phyloP scores from a whole-genome alignment of 2,797 vertebrate genomes.

The Chelon auratus region DNA sequence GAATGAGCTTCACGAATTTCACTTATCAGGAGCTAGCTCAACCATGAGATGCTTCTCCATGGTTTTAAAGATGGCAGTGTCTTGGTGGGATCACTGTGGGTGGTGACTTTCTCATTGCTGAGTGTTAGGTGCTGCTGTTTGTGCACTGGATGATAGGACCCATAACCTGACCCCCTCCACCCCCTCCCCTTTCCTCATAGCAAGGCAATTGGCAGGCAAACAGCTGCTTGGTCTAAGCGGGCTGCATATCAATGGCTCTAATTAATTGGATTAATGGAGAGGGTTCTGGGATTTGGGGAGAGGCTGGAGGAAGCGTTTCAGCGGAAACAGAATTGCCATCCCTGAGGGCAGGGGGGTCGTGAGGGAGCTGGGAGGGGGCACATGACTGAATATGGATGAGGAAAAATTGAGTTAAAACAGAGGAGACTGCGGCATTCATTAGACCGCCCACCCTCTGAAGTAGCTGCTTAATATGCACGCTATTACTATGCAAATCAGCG shows the following conservation, averaged over 20 bases:
- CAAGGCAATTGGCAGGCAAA: constrained; percentile 86
- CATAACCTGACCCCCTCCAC: constrained; percentile 42
- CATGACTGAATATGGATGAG: constrained; percentile 95
- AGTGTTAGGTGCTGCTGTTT: constrained; percentile 63
- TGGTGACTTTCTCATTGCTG: constrained; percentile 53
- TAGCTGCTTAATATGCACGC: constrained; percentile 98
- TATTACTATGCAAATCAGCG: constrained; percentile 98
- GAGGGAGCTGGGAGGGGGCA: constrained; percentile 75
- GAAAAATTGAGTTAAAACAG: constrained; percentile 98
- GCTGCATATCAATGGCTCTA: constrained; percentile 92
- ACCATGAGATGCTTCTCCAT: constrained; percentile 32
- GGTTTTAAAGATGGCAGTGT: constrained; percentile 28
- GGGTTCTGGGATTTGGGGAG: constrained; percentile 91
- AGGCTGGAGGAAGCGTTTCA: constrained; percentile 91
- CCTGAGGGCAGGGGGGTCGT: constrained; percentile 85
- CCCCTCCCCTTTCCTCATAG: constrained; percentile 44
- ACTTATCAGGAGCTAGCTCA: constrained; percentile 44
- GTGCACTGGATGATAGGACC: constrained; percentile 63
- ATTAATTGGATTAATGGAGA: constrained; percentile 99
- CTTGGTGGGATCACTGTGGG: constrained; percentile 52
- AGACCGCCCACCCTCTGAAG: constrained; percentile 97
- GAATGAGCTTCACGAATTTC: constrained; percentile 50
- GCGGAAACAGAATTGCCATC: constrained; percentile 91
- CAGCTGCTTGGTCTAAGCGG: constrained; percentile 90
- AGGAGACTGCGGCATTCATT: constrained; percentile 95